A percentile compares a stretch with the other conserved stretches of the same genome.
Conservation (phyloP, 2,797 vertebrate genomes). For the Tachyglossus aculeatus region DNA sequence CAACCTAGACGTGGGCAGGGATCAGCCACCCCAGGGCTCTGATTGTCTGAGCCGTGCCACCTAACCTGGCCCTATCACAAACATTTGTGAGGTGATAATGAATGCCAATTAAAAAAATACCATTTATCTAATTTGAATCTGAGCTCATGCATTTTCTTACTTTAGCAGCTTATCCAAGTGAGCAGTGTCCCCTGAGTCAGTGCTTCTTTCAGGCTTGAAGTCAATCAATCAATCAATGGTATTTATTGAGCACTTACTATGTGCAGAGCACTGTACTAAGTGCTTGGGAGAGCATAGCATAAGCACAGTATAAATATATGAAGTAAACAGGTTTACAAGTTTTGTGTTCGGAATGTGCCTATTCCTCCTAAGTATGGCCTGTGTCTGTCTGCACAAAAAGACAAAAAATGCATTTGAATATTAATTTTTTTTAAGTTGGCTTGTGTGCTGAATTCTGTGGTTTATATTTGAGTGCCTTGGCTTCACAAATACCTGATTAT, state of each 20-base stretch:
- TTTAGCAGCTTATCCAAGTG: not conserved
- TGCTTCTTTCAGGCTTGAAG: not conserved
- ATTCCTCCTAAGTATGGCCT: not conserved
- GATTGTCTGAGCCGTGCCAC: not conserved
- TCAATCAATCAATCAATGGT: too few relatives aligned
- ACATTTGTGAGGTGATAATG: too few relatives aligned
- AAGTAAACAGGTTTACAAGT: not conserved
- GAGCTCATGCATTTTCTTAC: not conserved
- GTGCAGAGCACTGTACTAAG: too few relatives aligned
- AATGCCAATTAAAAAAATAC: not conserved
- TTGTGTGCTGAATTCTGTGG: not conserved
- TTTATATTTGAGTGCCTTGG: not conserved
- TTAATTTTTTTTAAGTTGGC: not conserved
- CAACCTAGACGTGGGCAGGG: too few relatives aligned
- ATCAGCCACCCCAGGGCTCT: not conserved
- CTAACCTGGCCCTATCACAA: too few relatives aligned
- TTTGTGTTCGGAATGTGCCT: not conserved
- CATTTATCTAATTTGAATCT: not conserved
- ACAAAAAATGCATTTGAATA: not conserved
- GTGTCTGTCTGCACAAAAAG: not conserved
- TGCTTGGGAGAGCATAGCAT: too few relatives aligned
- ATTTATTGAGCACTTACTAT: too few relatives aligned
- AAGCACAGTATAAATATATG: too few relatives aligned
- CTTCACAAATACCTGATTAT: not conserved
- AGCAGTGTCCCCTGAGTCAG: not conserved